These are phyloP conservation scores for Lerista edwardsae DNA, from an alignment of 2,797 vertebrate genomes.

Conservation along the genomic window DNA sequence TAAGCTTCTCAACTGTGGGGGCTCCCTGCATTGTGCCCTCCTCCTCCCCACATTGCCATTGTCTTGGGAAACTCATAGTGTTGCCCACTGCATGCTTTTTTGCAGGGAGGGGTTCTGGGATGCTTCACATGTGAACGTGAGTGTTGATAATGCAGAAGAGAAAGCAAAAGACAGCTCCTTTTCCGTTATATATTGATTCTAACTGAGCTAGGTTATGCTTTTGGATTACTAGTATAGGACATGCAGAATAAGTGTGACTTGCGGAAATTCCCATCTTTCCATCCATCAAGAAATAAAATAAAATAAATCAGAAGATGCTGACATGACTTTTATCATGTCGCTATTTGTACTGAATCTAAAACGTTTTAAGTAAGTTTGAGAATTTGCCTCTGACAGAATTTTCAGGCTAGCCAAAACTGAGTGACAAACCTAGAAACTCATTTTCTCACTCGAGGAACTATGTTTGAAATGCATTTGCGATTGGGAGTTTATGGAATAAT, in stretches of 20 bases:
- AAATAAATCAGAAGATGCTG: too few species aligned
- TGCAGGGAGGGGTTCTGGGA: neutral
- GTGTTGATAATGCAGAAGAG: neutral
- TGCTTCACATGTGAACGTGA: neutral
- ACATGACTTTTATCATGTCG: neutral
- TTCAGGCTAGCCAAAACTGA: neutral
- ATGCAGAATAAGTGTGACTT: neutral
- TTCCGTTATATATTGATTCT: neutral
- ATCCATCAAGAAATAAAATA: neutral
- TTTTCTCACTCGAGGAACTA: too few species aligned
- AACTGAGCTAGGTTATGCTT: neutral
- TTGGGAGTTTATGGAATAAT: too few species aligned
- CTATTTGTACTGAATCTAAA: neutral
- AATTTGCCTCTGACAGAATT: neutral
- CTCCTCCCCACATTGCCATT: neutral
- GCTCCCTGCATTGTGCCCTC: neutral
- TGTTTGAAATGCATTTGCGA: neutral
- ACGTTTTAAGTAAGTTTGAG: neutral
- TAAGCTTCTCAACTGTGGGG: too few species aligned
- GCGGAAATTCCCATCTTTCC: neutral
- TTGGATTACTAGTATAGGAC: neutral
- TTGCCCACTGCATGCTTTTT: neutral
- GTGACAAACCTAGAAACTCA: neutral
- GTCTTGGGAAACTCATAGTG: neutral
- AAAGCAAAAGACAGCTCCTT: neutral